These are phyloP conservation scores for Ylistrum balloti DNA, from an alignment of 1,140 invertebrate genomes.

Conservation along the genomic window DNA sequence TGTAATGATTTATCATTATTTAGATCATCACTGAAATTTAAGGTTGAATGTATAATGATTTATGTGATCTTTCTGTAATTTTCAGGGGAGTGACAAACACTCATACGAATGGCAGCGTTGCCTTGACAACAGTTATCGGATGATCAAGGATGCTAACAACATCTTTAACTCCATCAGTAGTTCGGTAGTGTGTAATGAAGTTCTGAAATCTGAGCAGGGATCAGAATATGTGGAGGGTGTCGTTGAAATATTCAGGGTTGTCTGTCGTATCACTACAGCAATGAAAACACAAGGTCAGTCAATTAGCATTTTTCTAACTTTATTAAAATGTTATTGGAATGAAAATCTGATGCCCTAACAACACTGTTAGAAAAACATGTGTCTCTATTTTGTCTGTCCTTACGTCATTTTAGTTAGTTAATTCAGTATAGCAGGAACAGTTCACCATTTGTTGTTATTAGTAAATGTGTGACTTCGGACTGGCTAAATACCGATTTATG, in stretches of 20 bases:
- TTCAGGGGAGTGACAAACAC: conserved; percentile 81
- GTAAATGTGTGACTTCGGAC: no score
- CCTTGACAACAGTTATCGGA: conserved; percentile 84
- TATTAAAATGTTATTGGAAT: no score
- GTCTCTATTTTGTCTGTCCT: no score
- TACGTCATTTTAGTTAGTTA: no score
- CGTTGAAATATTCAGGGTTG: conserved; percentile 83
- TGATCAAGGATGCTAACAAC: conserved; percentile 84
- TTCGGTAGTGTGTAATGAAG: conserved; percentile 84
- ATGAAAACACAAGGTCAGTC: conserved; percentile 73
- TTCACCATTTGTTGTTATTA: no score
- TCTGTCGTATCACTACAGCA: conserved; percentile 79
- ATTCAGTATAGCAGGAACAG: no score
- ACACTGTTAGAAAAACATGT: no score
- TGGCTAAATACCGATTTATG: no score
- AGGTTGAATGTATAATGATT: not conserved
- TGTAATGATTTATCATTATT: no score
- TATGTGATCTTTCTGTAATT: conserved; percentile 12
- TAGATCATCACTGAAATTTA: no score
- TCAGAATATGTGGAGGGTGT: conserved; percentile 85
- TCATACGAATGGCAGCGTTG: conserved; percentile 86
- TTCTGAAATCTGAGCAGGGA: conserved; percentile 85
- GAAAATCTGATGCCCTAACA: no score
- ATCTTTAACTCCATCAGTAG: conserved; percentile 85
- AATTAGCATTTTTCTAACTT: no score